Evolutionary conservation across 2,797 vertebrate genomes (phyloP), one percentile per base, ranked within the genome.

Genomic region (Smutsia temminckii): DNA sequence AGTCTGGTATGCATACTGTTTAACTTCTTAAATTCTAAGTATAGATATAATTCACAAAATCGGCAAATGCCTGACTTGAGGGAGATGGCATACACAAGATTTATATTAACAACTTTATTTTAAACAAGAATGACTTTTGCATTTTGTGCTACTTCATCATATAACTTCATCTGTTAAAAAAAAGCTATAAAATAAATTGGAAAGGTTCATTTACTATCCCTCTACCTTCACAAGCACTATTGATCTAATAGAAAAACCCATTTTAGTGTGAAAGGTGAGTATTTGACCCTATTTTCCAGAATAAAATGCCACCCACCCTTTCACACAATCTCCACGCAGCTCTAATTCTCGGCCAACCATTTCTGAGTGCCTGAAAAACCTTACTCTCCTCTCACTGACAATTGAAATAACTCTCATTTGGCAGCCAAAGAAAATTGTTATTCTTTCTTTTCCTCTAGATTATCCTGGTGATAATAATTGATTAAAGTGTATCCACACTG

Each of bases 41-140:
- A 97, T 95, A 98, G 97, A 97, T 97, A 97, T 98, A 98, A 98
- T 98, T 98, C 98, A 98, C 96, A 97, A 98, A 98, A 98, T 98
- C 97, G 97, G 97, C 96, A 97, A 98, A 98, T 97, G 97, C 96
- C 95, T 98, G 97, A 96, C 97, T 98, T 97, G 97, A 95, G 97
- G 96, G 97, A 97, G 98, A 98, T 97, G 96, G 97, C 95, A 96
- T 95, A 97, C 85, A 57, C 68, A 97, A 98, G 97, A 98, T 98
- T 98, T 98, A 98, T 97, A 96, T 84, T 96, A 97, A 98, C 97
- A 96, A 97, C 97, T 96, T 91, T 97, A 93, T 97, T 97, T 97
- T 97, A 97, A 97, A 98, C 95, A 97, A 97, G 95, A 42, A 83
- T 53, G 96, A 97, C 77, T 95, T 96, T 92, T 93, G 81, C 96